A percentile compares a stretch with the other conserved stretches of the same genome.
Evolutionary conservation across 1,140 invertebrate species (phyloP).

Genomic region (Sitobion miscanthi): DNA sequence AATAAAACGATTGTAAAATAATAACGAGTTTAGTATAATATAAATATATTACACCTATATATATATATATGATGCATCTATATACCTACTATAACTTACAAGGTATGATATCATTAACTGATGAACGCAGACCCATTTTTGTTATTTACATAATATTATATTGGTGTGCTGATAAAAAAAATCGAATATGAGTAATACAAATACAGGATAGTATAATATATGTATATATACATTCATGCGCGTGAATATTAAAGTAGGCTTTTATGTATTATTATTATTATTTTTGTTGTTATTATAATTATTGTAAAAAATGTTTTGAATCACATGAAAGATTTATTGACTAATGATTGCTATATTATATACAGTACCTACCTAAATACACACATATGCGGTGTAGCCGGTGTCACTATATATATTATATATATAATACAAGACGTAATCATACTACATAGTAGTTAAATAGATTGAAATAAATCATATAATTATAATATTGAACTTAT

Average conservation of each 20-base stretch:
- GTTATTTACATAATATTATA: background rate
- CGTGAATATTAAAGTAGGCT: background rate
- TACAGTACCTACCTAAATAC: background rate
- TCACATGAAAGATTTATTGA: background rate
- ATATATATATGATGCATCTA: too few species aligned
- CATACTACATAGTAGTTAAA: too few species aligned
- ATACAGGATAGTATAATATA: background rate
- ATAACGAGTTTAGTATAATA: background rate
- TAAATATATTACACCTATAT: background rate
- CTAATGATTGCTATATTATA: background rate
- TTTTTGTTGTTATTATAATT: too few species aligned
- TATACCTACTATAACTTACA: background rate
- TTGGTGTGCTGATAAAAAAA: background rate
- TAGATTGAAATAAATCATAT: too few species aligned
- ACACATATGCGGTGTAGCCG: background rate
- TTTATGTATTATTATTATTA: background rate
- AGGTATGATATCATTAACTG: background rate
- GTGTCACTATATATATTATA: background rate
- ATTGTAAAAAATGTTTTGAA: background rate
- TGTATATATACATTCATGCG: background rate
- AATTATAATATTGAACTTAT: too few species aligned
- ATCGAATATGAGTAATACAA: background rate
- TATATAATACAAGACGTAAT: background rate
- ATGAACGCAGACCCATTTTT: background rate
- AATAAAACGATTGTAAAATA: constrained; percentile 40